phyloP scores from a whole-genome alignment of 2,888 invertebrate genomes.

The Leptinotarsa haldemani region DNA sequence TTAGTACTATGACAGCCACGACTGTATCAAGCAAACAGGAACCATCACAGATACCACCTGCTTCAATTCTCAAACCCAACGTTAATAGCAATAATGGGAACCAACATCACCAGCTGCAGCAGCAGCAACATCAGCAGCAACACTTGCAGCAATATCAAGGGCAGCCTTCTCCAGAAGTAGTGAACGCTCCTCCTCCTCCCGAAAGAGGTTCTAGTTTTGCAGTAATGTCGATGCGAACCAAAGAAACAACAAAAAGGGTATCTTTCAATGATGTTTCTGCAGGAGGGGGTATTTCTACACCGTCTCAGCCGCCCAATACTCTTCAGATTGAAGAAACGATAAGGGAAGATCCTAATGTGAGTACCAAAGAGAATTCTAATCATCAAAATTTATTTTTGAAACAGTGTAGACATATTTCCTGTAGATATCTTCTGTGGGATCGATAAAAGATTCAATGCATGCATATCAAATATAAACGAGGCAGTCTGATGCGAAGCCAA shows the following conservation, averaged over 20 bases:
- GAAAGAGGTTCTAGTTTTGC: slow-evolving; percentile 91
- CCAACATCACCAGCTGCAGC: slow-evolving; percentile 52
- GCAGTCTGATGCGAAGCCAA: no score
- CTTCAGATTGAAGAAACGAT: slow-evolving; percentile 66
- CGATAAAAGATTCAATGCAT: no score
- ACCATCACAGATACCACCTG: slow-evolving; percentile 54
- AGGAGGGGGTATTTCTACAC: slow-evolving; percentile 20
- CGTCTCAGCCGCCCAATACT: slow-evolving; percentile 61
- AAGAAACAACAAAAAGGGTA: slow-evolving; percentile 64
- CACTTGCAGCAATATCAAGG: slow-evolving; percentile 42
- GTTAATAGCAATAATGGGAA: slow-evolving; percentile 42
- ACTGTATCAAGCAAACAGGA: slow-evolving; percentile 60
- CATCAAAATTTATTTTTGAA: no score
- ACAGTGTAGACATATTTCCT: no score
- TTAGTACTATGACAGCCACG: slow-evolving; percentile 59
- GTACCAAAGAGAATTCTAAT: slow-evolving; percentile 60
- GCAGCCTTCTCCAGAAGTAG: slow-evolving; percentile 56
- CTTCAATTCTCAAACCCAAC: slow-evolving; percentile 64
- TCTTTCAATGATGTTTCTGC: slow-evolving; percentile 56
- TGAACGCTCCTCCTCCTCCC: slow-evolving; percentile 79
- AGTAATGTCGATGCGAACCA: slow-evolving; percentile 76
- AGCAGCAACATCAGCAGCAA: slow-evolving; percentile 47
- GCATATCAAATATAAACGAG: no score
- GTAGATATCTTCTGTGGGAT: no score
- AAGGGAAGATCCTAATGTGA: slow-evolving; percentile 86